These are phyloP conservation scores for Pelosia muscerda DNA, from an alignment of 2,888 invertebrate species.

Conservation along the genomic window DNA sequence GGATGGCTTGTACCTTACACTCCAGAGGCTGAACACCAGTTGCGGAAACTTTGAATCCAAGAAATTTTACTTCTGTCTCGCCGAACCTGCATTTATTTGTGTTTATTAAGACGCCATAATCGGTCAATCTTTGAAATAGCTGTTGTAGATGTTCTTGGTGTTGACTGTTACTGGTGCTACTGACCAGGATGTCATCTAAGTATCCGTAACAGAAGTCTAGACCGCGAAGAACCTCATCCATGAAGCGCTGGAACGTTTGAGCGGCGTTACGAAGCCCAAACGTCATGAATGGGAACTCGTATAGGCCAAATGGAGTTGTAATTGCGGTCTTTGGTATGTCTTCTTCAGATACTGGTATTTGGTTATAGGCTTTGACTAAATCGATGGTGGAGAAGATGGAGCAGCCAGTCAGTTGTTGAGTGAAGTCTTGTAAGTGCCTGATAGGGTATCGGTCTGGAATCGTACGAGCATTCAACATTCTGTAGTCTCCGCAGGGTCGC, in stretches of 20 bases:
- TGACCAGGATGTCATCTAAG: background rate
- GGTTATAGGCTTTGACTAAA: background rate
- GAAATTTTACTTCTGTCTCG: background rate
- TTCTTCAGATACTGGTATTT: background rate
- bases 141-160: background rate
- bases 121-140: background rate
- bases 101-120: background rate
- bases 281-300: too few relatives aligned
- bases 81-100: background rate
- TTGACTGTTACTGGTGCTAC: too few relatives aligned
- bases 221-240: background rate
- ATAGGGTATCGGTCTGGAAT: background rate
- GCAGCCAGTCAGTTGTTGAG: background rate
- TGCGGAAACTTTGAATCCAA: background rate
- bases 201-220: constrained; percentile 6
- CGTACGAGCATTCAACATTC: too few relatives aligned
- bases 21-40: background rate
- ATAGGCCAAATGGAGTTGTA: too few relatives aligned
- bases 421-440: background rate
- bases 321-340: too few relatives aligned
- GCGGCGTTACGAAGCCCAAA: too few relatives aligned
- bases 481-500: too few relatives aligned
- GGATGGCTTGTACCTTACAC: background rate
- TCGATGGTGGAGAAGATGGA: background rate
- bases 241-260: too few relatives aligned